A percentile compares a stretch with the other conserved stretches of the same genome.
Evolutionary conservation across 2,888 invertebrate genomes (phyloP).

Genomic region (Acholoe squamosa): DNA sequence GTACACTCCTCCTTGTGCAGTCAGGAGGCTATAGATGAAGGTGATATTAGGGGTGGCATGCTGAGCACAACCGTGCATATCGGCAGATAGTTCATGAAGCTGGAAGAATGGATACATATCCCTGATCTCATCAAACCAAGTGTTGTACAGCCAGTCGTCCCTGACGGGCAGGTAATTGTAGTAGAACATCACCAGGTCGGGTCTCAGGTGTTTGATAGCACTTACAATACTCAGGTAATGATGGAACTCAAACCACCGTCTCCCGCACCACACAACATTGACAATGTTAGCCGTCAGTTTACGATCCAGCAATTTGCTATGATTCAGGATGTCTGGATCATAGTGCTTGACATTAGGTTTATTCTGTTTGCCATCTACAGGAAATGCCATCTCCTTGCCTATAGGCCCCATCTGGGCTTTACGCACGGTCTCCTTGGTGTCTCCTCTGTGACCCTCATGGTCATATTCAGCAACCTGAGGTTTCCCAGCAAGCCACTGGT

Average conservation of each 20-base stretch:
- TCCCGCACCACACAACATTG: slow-evolving; percentile 78
- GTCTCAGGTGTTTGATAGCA: slow-evolving; percentile 75
- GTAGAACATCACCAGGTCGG: slow-evolving; percentile 78
- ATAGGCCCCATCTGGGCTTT: background rate
- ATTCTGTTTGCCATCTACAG: background rate
- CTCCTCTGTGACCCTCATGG: background rate
- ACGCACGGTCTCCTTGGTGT: background rate
- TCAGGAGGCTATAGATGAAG: slow-evolving; percentile 70
- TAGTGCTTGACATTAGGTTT: background rate
- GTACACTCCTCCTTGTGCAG: slow-evolving; percentile 76
- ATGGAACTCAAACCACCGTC: slow-evolving; percentile 76
- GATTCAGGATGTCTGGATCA: slow-evolving; percentile 57
- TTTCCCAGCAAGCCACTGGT: background rate
- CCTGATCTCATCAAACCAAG: slow-evolving; percentile 69
- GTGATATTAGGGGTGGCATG: slow-evolving; percentile 60
- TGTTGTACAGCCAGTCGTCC: slow-evolving; percentile 73
- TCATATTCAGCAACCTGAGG: background rate
- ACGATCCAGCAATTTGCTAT: slow-evolving; percentile 63
- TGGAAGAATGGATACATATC: slow-evolving; percentile 68
- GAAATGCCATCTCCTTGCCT: background rate
- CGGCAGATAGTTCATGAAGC: slow-evolving; percentile 32
- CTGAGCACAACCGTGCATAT: slow-evolving; percentile 64
- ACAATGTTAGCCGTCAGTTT: slow-evolving; percentile 70
- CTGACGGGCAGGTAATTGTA: slow-evolving; percentile 72
- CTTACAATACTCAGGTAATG: slow-evolving; percentile 79